phyloP scores from a whole-genome alignment of 2,888 invertebrate genomes.

The Digitonthophagus gazella region DNA sequence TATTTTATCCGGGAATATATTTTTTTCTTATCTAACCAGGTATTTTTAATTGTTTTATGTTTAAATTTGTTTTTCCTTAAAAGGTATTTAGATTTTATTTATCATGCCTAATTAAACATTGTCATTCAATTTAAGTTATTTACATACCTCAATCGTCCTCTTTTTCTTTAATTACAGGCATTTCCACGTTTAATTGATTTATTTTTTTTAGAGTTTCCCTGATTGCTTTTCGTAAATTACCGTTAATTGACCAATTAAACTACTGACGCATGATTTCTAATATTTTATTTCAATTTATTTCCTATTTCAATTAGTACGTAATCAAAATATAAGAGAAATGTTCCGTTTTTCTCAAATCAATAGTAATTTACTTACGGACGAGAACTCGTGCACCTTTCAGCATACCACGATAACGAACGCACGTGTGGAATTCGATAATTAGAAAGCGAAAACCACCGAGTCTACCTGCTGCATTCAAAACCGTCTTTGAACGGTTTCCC shows the following conservation, averaged over 20 bases:
- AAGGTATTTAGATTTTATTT: not conserved
- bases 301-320: no score
- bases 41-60: no score
- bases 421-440: not conserved
- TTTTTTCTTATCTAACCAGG: no score
- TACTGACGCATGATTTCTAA: not conserved
- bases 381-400: no score
- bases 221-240: not conserved
- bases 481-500: not conserved
- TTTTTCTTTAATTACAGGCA: conserved; percentile 7
- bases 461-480: not conserved
- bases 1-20: not conserved
- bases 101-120: not conserved
- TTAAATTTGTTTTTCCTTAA: no score
- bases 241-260: not conserved
- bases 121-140: no score
- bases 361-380: not conserved
- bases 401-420: no score
- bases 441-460: not conserved
- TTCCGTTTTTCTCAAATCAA: not conserved
- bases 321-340: not conserved
- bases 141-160: not conserved
- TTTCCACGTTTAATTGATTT: conserved; percentile 6
- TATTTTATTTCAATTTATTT: not conserved
- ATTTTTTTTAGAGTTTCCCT: not conserved